A percentile compares a stretch with the other conserved stretches of the same genome.
Evolutionary conservation across 92 coral and sea anemone species (phyloP).

Genomic region (Ricordea florida): DNA sequence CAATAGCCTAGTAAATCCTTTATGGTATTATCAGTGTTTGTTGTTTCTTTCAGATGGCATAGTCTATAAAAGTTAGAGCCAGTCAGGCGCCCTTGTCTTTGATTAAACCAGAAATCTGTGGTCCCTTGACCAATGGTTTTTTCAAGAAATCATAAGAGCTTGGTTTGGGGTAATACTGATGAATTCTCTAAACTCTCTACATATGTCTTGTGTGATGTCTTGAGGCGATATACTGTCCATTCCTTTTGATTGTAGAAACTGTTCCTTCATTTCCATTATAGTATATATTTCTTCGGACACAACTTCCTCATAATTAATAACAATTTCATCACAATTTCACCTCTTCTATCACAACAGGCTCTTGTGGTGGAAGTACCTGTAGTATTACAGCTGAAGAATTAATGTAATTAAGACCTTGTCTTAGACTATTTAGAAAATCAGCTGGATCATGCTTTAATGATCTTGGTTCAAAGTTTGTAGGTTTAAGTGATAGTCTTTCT

Average conservation of each 20-base stretch:
- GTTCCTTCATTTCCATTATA: constrained; percentile 2
- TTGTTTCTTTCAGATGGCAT: constrained; percentile 52
- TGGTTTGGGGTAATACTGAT: constrained; percentile 20
- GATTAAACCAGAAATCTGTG: constrained; percentile 49
- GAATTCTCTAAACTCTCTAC: not conserved
- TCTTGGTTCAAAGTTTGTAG: constrained; percentile 48
- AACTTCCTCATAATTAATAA: constrained; percentile 30
- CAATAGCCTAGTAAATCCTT: constrained; percentile 55
- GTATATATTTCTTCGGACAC: constrained; percentile 19
- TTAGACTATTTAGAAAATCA: constrained; percentile 17
- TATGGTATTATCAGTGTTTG: constrained; percentile 54
- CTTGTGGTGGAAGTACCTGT: constrained; percentile 11
- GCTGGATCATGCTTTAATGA: constrained; percentile 13
- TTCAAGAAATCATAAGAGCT: constrained; percentile 24
- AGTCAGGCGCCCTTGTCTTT: constrained; percentile 40
- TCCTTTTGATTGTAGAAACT: too few relatives aligned
- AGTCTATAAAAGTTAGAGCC: constrained; percentile 48
- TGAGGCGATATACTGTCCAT: not conserved
- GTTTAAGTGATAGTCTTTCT: constrained; percentile 4
- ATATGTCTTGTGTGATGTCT: not conserved
- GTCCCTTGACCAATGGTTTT: constrained; percentile 45
- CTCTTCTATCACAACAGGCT: not conserved
- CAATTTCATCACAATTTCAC: constrained; percentile 2
- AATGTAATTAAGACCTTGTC: constrained; percentile 41
- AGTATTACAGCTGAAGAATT: constrained; percentile 32